These are phyloP conservation scores for Magallana angulata DNA, from an alignment of 1,140 invertebrate genomes.

Conservation along the genomic window DNA sequence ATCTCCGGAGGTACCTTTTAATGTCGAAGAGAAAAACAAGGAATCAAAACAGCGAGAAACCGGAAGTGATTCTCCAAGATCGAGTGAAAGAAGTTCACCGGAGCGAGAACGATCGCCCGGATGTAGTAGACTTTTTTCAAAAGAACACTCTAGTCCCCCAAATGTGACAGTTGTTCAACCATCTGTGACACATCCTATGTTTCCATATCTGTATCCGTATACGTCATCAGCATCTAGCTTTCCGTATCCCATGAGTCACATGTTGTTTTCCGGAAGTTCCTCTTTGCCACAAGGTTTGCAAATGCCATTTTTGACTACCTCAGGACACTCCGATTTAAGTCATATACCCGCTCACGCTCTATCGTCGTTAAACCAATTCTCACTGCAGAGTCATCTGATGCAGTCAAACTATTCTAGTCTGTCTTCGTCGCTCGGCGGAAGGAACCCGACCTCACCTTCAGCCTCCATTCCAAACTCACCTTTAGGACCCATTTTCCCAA, in stretches of 20 bases:
- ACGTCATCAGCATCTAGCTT: slow-evolving; percentile 55
- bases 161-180: slow-evolving; percentile 75
- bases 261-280: slow-evolving; percentile 63
- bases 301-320: slow-evolving; percentile 61
- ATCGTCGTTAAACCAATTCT: slow-evolving; percentile 62
- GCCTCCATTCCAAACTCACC: slow-evolving; percentile 52
- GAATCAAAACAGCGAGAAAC: slow-evolving; percentile 39
- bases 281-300: slow-evolving; percentile 58
- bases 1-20: neutral
- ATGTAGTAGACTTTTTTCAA: slow-evolving; percentile 46
- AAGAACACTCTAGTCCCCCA: slow-evolving; percentile 68
- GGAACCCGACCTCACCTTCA: slow-evolving; percentile 53
- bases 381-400: slow-evolving; percentile 60
- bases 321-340: slow-evolving; percentile 61
- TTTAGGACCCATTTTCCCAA: slow-evolving; percentile 68
- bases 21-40: neutral
- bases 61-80: slow-evolving; percentile 46
- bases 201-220: slow-evolving; percentile 73
- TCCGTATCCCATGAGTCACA: slow-evolving; percentile 59
- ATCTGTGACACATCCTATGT: slow-evolving; percentile 72
- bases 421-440: slow-evolving; percentile 57
- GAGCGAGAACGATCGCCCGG: slow-evolving; percentile 9
- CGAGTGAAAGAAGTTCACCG: slow-evolving; percentile 46
- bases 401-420: slow-evolving; percentile 63
- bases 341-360: slow-evolving; percentile 64